Evolutionary conservation across 2,888 invertebrate genomes (phyloP).

Genomic region (Lydus trimaculatus): DNA sequence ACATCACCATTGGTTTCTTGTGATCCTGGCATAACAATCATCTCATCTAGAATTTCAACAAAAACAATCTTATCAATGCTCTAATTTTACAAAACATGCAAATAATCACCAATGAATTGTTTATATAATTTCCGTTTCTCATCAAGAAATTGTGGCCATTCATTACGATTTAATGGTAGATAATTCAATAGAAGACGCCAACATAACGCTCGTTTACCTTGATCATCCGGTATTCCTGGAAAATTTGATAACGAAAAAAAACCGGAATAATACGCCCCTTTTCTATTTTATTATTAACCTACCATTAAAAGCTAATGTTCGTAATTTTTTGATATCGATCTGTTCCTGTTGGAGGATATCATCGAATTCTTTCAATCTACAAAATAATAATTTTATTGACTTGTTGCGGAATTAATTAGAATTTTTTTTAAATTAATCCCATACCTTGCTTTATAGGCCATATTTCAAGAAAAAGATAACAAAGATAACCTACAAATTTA

Average conservation of each 20-base stretch:
- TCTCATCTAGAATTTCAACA: slow-evolving; percentile 71
- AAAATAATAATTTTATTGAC: slow-evolving; percentile 47
- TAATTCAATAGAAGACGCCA: slow-evolving; percentile 92
- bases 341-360: slow-evolving; percentile 73
- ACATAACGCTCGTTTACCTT: slow-evolving; percentile 80
- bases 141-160: slow-evolving; percentile 73
- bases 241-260: slow-evolving; percentile 22
- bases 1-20: slow-evolving; percentile 67
- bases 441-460: slow-evolving; percentile 59
- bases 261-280: slow-evolving; percentile 10
- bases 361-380: slow-evolving; percentile 83
- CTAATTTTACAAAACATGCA: neutral
- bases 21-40: slow-evolving; percentile 83
- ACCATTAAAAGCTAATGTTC: slow-evolving; percentile 83
- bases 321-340: slow-evolving; percentile 73
- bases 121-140: slow-evolving; percentile 83
- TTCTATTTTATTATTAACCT: slow-evolving; percentile 43
- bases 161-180: slow-evolving; percentile 72
- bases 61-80: neutral
- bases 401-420: slow-evolving; percentile 19
- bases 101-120: slow-evolving; percentile 76
- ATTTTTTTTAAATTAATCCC: slow-evolving; percentile 30
- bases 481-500: neutral
- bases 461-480: slow-evolving; percentile 35
- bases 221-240: slow-evolving; percentile 88